Percentiles rank a stretch among this genome's conserved stretches.
These are phyloP conservation scores for Eubucco bourcierii DNA, from an alignment of 2,113 vertebrate genomes.

Conservation along the genomic window DNA sequence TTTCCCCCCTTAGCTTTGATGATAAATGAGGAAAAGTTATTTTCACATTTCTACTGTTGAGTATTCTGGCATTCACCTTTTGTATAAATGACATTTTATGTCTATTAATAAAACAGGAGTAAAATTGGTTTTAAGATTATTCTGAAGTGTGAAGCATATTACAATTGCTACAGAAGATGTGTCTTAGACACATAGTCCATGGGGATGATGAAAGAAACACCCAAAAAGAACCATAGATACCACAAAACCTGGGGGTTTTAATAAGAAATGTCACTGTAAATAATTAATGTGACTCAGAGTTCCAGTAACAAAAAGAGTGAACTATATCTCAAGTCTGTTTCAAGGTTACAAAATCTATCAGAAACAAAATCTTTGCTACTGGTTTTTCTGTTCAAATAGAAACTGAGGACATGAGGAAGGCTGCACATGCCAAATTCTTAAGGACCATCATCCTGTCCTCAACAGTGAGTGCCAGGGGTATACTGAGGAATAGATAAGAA, in stretches of 20 bases:
- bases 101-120: neutral
- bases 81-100: neutral
- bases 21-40: neutral
- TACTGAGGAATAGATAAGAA: neutral
- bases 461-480: neutral
- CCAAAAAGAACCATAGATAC: neutral
- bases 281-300: conserved; percentile 26
- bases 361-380: neutral
- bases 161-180: neutral
- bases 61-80: neutral
- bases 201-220: conserved; percentile 1
- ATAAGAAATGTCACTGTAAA: conserved; percentile 27
- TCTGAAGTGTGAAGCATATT: neutral
- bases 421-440: neutral
- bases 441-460: neutral
- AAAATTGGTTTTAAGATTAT: neutral
- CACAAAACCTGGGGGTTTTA: neutral
- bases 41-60: neutral
- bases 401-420: neutral
- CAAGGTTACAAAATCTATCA: conserved; percentile 14
- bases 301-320: neutral
- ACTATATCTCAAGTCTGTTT: neutral
- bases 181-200: neutral
- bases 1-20: neutral
- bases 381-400: neutral